Evolutionary conservation across 2,797 vertebrate genomes (phyloP), one percentile per base, ranked within the genome.

Genomic region (Balearica regulorum): DNA sequence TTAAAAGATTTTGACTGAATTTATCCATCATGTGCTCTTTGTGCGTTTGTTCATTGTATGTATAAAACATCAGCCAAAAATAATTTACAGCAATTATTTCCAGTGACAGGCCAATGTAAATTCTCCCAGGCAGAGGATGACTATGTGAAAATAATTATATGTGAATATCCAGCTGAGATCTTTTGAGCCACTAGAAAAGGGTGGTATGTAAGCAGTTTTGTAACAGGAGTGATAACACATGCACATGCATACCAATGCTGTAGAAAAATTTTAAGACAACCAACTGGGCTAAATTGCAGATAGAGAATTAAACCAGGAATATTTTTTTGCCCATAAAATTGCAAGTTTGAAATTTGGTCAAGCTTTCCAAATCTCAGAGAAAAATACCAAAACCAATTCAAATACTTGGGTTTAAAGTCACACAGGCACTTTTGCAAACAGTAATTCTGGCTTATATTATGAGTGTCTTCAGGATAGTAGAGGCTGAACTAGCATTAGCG

Each of bases 91-190:
- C 76, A 48, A 70, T 94, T 85, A 81, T 87, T 91, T 90, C 43
- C 87, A 90, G 76, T 60, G 79, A 88, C 69, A 93, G 82, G 82
- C 46, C 89, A 65, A 5, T 46, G 82, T 83, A 58, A 66, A 69
- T 78, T 85, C 87, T 88, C 46, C 61, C 49, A 71, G 90, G 62
- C 79, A 48, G 65, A 78, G 16, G 61, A 28, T 82, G 95, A 43
- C 57, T 88, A 22, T 83, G 72, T 86, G 72, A 91, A 94, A 89
- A 90, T 88, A 88, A 94, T 82, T 86, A 29, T n/a, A 76, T 43
- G 28, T 31, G 51, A 76, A 66, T 60, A 84, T 86, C 72, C 79
- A 87, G 87, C 89, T 93, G 79, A 81, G 87, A 75, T 91, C 16
- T 81, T 90, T 65, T 25, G 43, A 94, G 87, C 54, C 70, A 54